These are phyloP conservation scores for Taxidea taxus DNA, from an alignment of 2,113 vertebrate species.

Conservation along the genomic window DNA sequence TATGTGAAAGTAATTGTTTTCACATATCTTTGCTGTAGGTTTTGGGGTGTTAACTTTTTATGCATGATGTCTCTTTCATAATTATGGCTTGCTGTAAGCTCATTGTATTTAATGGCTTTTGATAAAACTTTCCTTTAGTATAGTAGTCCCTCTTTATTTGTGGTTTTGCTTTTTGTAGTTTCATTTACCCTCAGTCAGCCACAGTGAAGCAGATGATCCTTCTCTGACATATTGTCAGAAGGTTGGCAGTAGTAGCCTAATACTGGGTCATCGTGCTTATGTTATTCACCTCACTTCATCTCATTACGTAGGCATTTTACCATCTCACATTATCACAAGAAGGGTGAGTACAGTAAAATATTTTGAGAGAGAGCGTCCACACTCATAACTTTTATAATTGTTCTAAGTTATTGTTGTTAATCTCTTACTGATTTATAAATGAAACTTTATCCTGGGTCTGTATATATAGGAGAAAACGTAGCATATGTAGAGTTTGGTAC, in stretches of 20 bases:
- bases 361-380: background rate
- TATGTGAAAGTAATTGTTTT: conserved; percentile 16
- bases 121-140: background rate
- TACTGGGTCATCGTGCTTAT: background rate
- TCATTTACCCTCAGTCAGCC: background rate
- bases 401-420: background rate
- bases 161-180: background rate
- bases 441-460: background rate
- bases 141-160: background rate
- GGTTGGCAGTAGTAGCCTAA: background rate
- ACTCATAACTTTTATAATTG: background rate
- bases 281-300: background rate
- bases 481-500: background rate
- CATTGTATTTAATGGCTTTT: background rate
- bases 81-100: background rate
- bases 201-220: background rate
- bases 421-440: background rate
- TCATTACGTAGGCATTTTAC: background rate
- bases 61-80: background rate
- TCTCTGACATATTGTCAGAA: background rate
- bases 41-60: background rate
- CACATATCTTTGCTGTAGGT: background rate
- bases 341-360: background rate
- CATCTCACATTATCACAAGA: background rate
- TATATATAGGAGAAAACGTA: background rate